Evolutionary conservation across 2,888 invertebrate genomes (phyloP).

Genomic region (Cetonia aurata): DNA sequence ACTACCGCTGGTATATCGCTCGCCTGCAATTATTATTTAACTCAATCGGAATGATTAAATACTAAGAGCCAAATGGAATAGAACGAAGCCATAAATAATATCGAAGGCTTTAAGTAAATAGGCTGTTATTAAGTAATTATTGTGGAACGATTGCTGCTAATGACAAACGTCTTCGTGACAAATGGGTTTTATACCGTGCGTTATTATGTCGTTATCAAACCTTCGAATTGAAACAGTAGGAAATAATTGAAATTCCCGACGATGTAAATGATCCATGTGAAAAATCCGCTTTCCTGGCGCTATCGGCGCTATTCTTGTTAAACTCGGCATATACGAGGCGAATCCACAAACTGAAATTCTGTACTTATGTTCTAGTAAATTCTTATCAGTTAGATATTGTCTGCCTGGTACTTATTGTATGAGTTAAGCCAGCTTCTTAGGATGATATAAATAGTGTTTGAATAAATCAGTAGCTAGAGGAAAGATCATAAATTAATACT

Average conservation of each 20-base stretch:
- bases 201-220: slow-evolving; percentile 52
- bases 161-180: slow-evolving; percentile 53
- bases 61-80: slow-evolving; percentile 22
- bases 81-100: slow-evolving; percentile 50
- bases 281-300: slow-evolving; percentile 10
- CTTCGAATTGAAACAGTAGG: slow-evolving; percentile 45
- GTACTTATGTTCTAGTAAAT: no score
- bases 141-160: slow-evolving; percentile 52
- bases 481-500: no score
- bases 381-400: no score
- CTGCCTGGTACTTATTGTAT: no score
- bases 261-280: slow-evolving; percentile 30
- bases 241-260: slow-evolving; percentile 39
- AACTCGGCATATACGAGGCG: neutral
- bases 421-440: no score
- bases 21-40: slow-evolving; percentile 26
- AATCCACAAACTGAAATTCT: neutral
- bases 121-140: slow-evolving; percentile 53
- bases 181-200: slow-evolving; percentile 50
- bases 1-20: slow-evolving; percentile 1
- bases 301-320: neutral
- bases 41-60: slow-evolving; percentile 30
- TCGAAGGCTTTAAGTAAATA: slow-evolving; percentile 49
- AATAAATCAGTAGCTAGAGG: no score
- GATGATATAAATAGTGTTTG: no score